A percentile compares a stretch with the other conserved stretches of the same genome.
Evolutionary conservation across 1,140 invertebrate genomes (phyloP).

Genomic region (Camponotus pennsylvanicus): DNA sequence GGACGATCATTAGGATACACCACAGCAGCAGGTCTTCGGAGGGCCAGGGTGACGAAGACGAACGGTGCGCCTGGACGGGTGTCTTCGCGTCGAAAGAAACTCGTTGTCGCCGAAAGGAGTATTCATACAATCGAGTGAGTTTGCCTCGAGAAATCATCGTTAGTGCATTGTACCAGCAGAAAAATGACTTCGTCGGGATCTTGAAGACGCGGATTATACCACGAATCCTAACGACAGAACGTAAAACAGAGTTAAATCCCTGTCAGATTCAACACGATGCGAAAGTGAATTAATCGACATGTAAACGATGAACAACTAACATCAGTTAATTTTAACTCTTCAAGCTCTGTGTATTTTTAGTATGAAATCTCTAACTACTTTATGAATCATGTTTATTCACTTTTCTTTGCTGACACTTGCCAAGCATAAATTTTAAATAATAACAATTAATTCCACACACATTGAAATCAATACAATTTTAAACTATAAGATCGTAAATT

Average conservation of each 20-base stretch:
- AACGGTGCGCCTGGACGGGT: slow-evolving; percentile 64
- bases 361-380: not conserved
- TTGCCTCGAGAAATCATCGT: slow-evolving; percentile 57
- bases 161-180: slow-evolving; percentile 12
- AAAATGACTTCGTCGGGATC: slow-evolving; percentile 17
- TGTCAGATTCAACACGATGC: not conserved
- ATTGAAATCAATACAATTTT: slow-evolving; percentile 28
- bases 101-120: slow-evolving; percentile 68
- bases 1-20: slow-evolving; percentile 64
- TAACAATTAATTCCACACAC: slow-evolving; percentile 24
- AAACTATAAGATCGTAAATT: slow-evolving; percentile 24
- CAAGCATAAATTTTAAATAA: not conserved
- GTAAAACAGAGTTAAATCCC: not conserved
- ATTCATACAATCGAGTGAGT: slow-evolving; percentile 56
- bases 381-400: not conserved
- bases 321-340: not conserved
- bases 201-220: slow-evolving; percentile 9
- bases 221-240: not conserved
- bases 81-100: slow-evolving; percentile 52
- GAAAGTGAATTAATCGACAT: slow-evolving; percentile 4
- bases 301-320: not conserved
- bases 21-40: slow-evolving; percentile 52
- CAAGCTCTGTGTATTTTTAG: not conserved
- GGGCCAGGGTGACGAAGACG: slow-evolving; percentile 71
- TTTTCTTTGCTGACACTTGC: not conserved